Evolutionary conservation across 1,140 invertebrate species (phyloP), one percentile per base, ranked within the genome.

Genomic region (Eubasilissa regina): DNA sequence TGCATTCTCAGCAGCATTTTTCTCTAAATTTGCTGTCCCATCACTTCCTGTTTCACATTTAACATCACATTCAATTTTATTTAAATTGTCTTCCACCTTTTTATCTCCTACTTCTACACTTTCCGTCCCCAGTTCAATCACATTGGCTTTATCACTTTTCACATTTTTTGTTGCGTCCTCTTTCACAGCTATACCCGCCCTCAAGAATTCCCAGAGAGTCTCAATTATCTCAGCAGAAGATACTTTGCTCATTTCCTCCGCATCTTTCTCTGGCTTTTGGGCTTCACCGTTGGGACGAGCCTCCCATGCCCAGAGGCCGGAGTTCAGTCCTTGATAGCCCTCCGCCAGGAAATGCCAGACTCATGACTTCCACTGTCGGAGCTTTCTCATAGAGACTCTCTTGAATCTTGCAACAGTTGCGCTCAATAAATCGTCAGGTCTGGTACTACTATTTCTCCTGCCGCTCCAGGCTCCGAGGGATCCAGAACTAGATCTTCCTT

Each of bases 281-380:
- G 73, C 58, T 12, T 44, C 53, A 25, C 21, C 79, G 43, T 73
- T 70, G n/a, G 68, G 51, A 35, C 78, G 64, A 8, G 53, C 62
- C 35, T 78, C 76, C 80, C 72, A 76, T 9, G 80, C 72, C 81
- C 81, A 82, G 51, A 80, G 60, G 51, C 78, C 60, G n/a, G 73
- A 64, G 58, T 83, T 83, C 10, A 83, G 72, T 21, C 81, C 81
- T 53, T 83, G 79, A 68, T 83, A 83, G 21, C 77, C 78, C 74
- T 83, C 81, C n/a, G 81, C 77, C 81, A 81, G 78, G 66, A 88
- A 87, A 85, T 88, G 87, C 87, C 85, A 89, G 86, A 91, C 90
- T 92, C 91, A 94, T 91, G 93, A 95, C 84, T 94, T 93, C 94
- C 93, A 95, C 48, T 93, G 93, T 83, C 92, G 90, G 44, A 95